A percentile compares a stretch with the other conserved stretches of the same genome.
Evolutionary conservation across 2,888 invertebrate species (phyloP).

Genomic region (Sarcophaga caerulescens): DNA sequence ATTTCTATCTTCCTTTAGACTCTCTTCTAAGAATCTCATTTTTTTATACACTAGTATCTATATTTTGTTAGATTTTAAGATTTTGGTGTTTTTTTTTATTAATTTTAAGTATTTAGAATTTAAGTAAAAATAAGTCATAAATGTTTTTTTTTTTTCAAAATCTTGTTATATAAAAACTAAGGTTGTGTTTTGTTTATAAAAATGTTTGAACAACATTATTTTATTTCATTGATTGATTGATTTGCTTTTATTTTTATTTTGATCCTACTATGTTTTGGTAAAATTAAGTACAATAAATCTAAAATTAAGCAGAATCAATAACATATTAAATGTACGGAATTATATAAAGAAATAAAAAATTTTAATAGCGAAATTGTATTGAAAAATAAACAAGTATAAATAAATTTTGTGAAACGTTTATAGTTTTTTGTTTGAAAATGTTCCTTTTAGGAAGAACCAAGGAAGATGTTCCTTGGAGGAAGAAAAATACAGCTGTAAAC

Average conservation of each 20-base stretch:
- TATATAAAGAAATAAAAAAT: slow-evolving; percentile 48
- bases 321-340: slow-evolving; percentile 63
- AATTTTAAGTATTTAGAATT: slow-evolving; percentile 36
- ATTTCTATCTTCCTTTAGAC: neutral
- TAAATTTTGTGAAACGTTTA: slow-evolving; percentile 42
- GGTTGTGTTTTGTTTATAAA: slow-evolving; percentile 70
- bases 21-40: slow-evolving; percentile 61
- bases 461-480: no score
- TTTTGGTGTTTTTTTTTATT: slow-evolving; percentile 46
- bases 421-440: neutral
- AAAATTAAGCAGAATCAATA: slow-evolving; percentile 50
- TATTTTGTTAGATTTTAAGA: slow-evolving; percentile 43
- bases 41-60: slow-evolving; percentile 30
- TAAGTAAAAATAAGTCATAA: slow-evolving; percentile 10
- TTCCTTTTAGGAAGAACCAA: no score
- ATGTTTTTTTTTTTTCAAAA: slow-evolving; percentile 36
- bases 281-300: slow-evolving; percentile 60
- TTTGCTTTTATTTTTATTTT: slow-evolving; percentile 41
- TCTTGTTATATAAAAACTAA: slow-evolving; percentile 51
- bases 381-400: slow-evolving; percentile 50
- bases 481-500: no score
- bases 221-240: slow-evolving; percentile 52
- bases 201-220: slow-evolving; percentile 48
- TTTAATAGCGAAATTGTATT: slow-evolving; percentile 66
- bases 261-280: slow-evolving; percentile 17